Percentiles rank a stretch among this genome's conserved stretches.
phyloP scores from a whole-genome alignment of 2,888 invertebrate species.

The Melinaea marsaeus region DNA sequence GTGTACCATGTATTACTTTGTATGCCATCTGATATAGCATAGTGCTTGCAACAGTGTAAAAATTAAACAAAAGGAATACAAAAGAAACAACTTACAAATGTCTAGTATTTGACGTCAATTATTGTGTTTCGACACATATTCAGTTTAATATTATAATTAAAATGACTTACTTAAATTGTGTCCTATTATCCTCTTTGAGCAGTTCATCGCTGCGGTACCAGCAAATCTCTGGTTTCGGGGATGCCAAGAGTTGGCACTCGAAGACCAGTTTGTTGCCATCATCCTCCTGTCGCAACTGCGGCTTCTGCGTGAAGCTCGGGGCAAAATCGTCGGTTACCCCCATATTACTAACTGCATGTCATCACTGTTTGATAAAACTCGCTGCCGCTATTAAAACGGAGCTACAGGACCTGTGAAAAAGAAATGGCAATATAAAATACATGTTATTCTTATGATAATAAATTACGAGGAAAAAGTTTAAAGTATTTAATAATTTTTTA shows the following conservation, averaged over 20 bases:
- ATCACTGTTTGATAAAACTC: conserved; percentile 57
- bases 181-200: conserved; percentile 89
- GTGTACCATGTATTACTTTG: no score
- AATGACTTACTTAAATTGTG: conserved; percentile 83
- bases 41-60: no score
- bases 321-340: conserved; percentile 96
- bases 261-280: conserved; percentile 96
- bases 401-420: conserved; percentile 44
- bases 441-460: neutral
- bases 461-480: no score
- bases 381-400: conserved; percentile 37
- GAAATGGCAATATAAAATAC: conserved; percentile 15
- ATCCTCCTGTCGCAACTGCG: conserved; percentile 96
- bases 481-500: no score
- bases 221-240: conserved; percentile 93
- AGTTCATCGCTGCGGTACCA: conserved; percentile 95
- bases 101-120: no score
- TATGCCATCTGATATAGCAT: no score
- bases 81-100: conserved; percentile 1
- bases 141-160: no score
- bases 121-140: neutral
- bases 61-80: neutral
- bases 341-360: conserved; percentile 77
- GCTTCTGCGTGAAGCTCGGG: conserved; percentile 99
- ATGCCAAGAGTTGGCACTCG: conserved; percentile 92